Percentiles rank a stretch among this genome's conserved stretches.
phyloP scores from a whole-genome alignment of 2,888 invertebrate species.

The Sympetrum striolatum region DNA sequence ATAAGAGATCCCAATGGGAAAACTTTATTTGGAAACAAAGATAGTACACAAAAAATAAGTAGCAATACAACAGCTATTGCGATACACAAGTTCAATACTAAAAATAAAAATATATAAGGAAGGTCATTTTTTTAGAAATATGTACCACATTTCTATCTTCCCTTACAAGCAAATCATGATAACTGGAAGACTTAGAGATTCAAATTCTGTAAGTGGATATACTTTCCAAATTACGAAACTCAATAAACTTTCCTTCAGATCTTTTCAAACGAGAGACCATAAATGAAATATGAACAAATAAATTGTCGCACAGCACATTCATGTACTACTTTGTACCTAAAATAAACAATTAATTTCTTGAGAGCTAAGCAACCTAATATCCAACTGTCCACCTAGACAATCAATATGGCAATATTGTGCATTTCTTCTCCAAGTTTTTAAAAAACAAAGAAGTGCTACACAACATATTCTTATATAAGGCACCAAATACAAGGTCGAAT shows the following conservation, averaged over 20 bases:
- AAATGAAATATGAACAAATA: background rate
- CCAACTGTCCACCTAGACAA: background rate
- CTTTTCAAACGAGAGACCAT: background rate
- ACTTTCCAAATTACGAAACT: background rate
- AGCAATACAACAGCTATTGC: conserved; percentile 4
- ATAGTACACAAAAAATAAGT: background rate
- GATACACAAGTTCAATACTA: background rate
- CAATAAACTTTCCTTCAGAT: background rate
- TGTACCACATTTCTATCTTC: background rate
- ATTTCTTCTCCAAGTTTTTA: too few species aligned
- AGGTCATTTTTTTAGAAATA: background rate
- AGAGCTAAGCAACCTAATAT: background rate
- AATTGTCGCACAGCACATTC: background rate
- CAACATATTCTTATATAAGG: background rate
- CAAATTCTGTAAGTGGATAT: background rate
- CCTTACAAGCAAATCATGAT: background rate
- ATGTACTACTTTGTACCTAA: background rate
- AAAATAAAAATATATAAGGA: conserved; percentile 3
- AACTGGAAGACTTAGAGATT: background rate
- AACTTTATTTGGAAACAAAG: background rate
- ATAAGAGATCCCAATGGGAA: too few species aligned
- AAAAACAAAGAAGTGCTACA: background rate
- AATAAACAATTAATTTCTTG: background rate
- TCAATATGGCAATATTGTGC: background rate
- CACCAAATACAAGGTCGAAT: background rate